Evolutionary conservation across 2,888 invertebrate species (phyloP), one percentile per base, ranked within the genome.

Genomic region (Rhingia rostrata): DNA sequence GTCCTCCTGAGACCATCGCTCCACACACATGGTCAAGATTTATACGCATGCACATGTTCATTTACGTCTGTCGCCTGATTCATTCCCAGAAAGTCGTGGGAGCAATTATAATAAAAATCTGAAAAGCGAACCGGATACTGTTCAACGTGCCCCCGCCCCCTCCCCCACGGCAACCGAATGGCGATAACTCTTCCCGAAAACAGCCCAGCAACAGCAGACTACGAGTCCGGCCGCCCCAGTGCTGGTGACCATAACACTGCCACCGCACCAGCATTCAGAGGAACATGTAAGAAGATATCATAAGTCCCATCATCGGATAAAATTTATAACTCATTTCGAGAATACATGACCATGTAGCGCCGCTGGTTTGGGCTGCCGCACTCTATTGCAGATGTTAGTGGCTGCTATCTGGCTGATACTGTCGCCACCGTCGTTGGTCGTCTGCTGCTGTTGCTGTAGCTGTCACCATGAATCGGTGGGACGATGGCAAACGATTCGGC

Each of bases 1-100:
- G 83, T 79, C 79, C 77, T 58, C 47, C 22, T 54, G 53, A 54
- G 32, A 41, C n/a, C 32, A 39, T 9, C 41, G 5, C 14, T 47
- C 54, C 53, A 41, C 10, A 41, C 39, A 22, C 3, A 30, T 14
- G n/a, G 6, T 41, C 32, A 58, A 80, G 80, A 84, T 84, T 84
- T 84, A 84, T 84, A 69, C 64, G 54, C 58, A 69, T 75, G 84
- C 83, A 83, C 73, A 78, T 78, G 72, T 69, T 74, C 79, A 83
- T 83, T 83, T 83, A 53, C 39, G 66, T 78, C 66, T 49, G 56
- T 63, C 22, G 22, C 51, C 63, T 61, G 72, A 60, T 69, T 73
- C 88, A 89, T 89, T 90, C 89, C 87, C 87, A 89, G 87, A 89
- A 90, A 91, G 89, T 91, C 91, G 90, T 91, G 91, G 91, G 91